phyloP scores from a whole-genome alignment of 1,140 invertebrate species.

The Panagrolaimus sp. region DNA sequence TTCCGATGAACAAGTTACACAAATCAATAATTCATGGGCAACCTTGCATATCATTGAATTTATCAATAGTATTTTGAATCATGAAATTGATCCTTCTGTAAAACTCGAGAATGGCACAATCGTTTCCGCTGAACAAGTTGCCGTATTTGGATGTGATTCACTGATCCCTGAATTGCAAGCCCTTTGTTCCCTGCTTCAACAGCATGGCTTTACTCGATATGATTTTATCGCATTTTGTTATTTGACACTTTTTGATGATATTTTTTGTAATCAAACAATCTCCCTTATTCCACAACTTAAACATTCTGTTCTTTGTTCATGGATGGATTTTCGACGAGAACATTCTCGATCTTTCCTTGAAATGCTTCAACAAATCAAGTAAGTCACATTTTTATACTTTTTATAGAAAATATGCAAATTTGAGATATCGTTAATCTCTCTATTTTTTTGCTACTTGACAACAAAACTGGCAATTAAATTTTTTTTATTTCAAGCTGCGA shows the following conservation, averaged over 20 bases:
- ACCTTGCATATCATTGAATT: conserved; percentile 44
- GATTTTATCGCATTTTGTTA: neutral
- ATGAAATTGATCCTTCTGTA: neutral
- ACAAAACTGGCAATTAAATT: too few relatives aligned
- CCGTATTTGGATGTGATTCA: neutral
- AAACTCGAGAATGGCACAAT: neutral
- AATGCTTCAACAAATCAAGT: too few relatives aligned
- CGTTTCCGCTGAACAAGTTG: neutral
- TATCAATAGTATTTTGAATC: conserved; percentile 30
- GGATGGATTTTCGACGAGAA: too few relatives aligned
- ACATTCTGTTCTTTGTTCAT: too few relatives aligned
- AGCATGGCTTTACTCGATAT: neutral
- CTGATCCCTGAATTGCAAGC: neutral
- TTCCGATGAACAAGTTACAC: conserved; percentile 12
- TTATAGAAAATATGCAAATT: too few relatives aligned
- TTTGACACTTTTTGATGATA: neutral
- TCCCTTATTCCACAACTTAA: too few relatives aligned
- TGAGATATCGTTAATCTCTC: too few relatives aligned
- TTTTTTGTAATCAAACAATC: neutral
- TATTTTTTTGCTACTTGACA: too few relatives aligned
- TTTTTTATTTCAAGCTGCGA: too few relatives aligned
- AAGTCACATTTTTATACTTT: too few relatives aligned
- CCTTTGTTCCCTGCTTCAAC: neutral
- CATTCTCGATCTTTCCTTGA: too few relatives aligned
- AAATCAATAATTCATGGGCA: conserved; percentile 33